phyloP scores from a whole-genome alignment of 1,140 invertebrate genomes.

The Pentalonia nigronervosa region DNA sequence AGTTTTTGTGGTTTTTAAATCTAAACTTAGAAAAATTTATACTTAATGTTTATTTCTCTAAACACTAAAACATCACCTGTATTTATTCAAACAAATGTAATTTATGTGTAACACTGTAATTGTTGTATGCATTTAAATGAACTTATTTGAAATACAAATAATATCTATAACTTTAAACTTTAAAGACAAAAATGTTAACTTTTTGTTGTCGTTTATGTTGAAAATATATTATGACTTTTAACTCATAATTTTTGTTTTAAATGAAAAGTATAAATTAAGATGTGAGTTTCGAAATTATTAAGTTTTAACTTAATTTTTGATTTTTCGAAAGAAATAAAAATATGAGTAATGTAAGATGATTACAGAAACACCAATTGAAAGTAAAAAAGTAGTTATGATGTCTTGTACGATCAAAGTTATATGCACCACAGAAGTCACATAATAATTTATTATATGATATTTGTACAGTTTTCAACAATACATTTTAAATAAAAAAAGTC shows the following conservation, averaged over 20 bases:
- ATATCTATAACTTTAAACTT: not conserved
- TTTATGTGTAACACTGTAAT: not conserved
- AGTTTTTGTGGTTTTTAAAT: not conserved
- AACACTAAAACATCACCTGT: not conserved
- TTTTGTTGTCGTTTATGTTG: not conserved
- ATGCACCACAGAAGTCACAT: not conserved
- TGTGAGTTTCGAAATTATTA: not conserved
- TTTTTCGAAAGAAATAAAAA: not conserved
- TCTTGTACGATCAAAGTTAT: not conserved
- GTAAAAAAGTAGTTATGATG: not conserved
- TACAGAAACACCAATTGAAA: not conserved
- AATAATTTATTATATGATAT: slow-evolving; percentile 33
- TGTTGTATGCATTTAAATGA: slow-evolving; percentile 34
- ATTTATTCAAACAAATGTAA: slow-evolving; percentile 1
- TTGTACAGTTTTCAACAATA: not conserved
- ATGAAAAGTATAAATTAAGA: not conserved
- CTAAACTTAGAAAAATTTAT: not conserved
- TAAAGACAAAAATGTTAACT: not conserved
- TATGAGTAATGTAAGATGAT: not conserved
- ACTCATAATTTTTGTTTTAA: not conserved
- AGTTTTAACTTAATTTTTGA: not conserved
- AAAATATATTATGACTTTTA: not conserved
- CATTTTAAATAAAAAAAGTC: slow-evolving; percentile 15
- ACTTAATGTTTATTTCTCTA: not conserved
- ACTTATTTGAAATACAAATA: slow-evolving; percentile 9